Base-by-base conservation (phyloP, 2,113 vertebrate genomes). In the Syngnathus floridae region DNA sequence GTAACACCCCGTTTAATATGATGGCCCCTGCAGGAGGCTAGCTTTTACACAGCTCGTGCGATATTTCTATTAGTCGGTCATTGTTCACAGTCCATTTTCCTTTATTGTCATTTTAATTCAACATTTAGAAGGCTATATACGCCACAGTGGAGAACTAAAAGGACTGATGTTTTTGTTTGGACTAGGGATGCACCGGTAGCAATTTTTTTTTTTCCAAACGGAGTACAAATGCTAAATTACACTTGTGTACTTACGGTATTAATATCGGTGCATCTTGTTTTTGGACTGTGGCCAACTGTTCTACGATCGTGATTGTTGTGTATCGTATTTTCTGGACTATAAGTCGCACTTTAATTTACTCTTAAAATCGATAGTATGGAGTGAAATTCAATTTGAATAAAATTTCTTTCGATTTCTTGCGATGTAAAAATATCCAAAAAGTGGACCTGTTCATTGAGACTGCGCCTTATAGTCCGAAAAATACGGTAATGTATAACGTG, bases 71-170 rank as follows among this genome's bases (percentile, higher is more conserved):
- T 67, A 49, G 62, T 74, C 70, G 51, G 71, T 80, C 61, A 65
- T 71, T 48, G 26, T 80, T 82, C 67, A 80, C 77, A 81, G 76
- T 67, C 76, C 77, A 79, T 77, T 69, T n/a, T 87, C 61, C 59
- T 80, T 83, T 84, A 81, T 72, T 69, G 62, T 77, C 43, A 67
- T 78, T 72, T 66, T 45, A 77, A 72, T 82, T 69, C 72, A 65
- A 66, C 65, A 75, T 78, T 76, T 66, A 65, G 59, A 80, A 74
- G 70, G 72, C 80, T 72, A 66, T 46, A 36, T 72, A 75, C 64
- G 65, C 67, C 56, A 65, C 55, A 64, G 72, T 69, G 41, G 19
- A 51, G 19, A 51, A 51, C 7, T 51, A n/a, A 51, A n/a, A 51
- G 48, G 2, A 49, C 19, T 5, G 7, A n/a, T 48, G 51, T 41